Conservation (phyloP, 2,797 vertebrate species). For the Pachyuromys duprasi region DNA sequence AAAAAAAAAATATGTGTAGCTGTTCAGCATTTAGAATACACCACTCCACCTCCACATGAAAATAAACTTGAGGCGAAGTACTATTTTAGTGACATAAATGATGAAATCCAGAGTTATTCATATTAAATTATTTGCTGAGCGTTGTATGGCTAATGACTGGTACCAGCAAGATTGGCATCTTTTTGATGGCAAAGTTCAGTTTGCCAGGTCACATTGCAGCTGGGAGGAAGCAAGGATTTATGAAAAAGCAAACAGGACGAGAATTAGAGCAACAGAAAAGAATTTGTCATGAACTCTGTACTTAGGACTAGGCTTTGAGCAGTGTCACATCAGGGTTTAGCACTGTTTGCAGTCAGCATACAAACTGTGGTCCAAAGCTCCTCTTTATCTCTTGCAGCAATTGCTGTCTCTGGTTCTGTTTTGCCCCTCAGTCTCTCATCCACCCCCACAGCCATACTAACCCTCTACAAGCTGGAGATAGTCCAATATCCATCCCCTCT, state of each 20-base stretch:
- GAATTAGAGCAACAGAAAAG: conserved; percentile 14
- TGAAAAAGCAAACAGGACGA: conserved; percentile 51
- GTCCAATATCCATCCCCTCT: background rate
- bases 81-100: conserved; percentile 17
- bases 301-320: conserved; percentile 51
- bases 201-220: background rate
- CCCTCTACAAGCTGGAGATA: background rate
- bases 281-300: conserved; percentile 35
- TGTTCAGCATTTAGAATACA: background rate
- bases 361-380: conserved; percentile 38
- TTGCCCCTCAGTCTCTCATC: background rate
- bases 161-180: conserved; percentile 23
- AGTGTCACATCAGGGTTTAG: conserved; percentile 31
- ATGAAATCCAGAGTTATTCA: conserved; percentile 15
- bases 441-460: background rate
- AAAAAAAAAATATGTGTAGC: background rate
- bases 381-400: background rate
- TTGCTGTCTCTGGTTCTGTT: background rate
- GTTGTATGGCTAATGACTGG: background rate
- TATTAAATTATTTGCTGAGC: background rate
- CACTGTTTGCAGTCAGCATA: conserved; percentile 63
- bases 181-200: conserved; percentile 41
- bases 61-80: background rate
- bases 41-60: background rate
- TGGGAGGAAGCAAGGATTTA: background rate